These are phyloP conservation scores for Metaphire vulgaris DNA, from an alignment of 1,140 invertebrate genomes.

Conservation along the genomic window DNA sequence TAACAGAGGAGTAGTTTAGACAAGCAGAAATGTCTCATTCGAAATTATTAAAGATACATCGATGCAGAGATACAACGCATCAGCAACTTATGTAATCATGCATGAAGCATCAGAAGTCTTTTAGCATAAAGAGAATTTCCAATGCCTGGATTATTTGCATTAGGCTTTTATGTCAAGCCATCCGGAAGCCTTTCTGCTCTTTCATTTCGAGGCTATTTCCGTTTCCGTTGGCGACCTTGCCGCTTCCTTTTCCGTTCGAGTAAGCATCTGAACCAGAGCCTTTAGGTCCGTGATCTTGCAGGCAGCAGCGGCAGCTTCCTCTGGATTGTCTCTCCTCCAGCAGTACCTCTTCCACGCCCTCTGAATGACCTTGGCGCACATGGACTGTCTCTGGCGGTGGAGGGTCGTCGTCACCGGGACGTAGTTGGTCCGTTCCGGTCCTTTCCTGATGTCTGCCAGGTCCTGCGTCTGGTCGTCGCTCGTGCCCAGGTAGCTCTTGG, in stretches of 20 bases:
- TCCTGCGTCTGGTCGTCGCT: slow-evolving; percentile 3
- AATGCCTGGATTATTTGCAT: too few relatives aligned
- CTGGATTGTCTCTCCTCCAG: neutral
- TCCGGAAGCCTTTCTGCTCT: too few relatives aligned
- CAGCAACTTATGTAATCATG: too few relatives aligned
- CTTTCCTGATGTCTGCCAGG: slow-evolving; percentile 58
- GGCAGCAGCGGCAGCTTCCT: neutral
- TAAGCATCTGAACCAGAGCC: neutral
- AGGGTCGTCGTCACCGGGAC: slow-evolving; percentile 88
- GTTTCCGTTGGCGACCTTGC: neutral
- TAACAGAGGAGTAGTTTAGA: too few relatives aligned
- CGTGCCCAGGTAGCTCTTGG: slow-evolving; percentile 88
- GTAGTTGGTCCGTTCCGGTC: slow-evolving; percentile 54
- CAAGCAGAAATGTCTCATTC: too few relatives aligned
- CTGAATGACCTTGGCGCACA: slow-evolving; percentile 88
- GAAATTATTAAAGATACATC: too few relatives aligned
- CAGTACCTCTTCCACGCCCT: slow-evolving; percentile 67
- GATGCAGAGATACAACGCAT: too few relatives aligned
- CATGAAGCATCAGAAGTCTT: too few relatives aligned
- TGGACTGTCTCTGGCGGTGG: slow-evolving; percentile 88
- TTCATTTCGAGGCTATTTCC: too few relatives aligned
- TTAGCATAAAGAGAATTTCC: too few relatives aligned
- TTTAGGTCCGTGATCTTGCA: neutral
- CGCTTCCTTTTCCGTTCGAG: neutral
- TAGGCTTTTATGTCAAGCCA: too few relatives aligned